These are phyloP conservation scores for Aethes cnicana DNA, from an alignment of 2,888 invertebrate species.

Conservation along the genomic window DNA sequence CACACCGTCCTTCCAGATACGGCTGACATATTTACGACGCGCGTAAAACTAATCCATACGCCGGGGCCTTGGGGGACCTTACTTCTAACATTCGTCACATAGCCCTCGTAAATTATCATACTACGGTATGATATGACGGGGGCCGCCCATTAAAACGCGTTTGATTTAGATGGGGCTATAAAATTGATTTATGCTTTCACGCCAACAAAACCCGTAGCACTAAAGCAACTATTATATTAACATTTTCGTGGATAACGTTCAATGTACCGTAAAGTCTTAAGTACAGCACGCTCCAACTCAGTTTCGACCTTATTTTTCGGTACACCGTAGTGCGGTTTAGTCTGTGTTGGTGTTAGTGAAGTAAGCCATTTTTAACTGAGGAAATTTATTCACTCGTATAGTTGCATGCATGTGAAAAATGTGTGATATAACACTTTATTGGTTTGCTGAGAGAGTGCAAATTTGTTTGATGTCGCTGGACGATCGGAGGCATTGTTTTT, in stretches of 20 bases:
- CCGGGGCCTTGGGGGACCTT: conserved; percentile 59
- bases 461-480: conserved; percentile 40
- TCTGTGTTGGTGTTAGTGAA: conserved; percentile 46
- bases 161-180: conserved; percentile 84
- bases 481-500: conserved; percentile 72
- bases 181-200: conserved; percentile 83
- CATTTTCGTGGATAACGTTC: conserved; percentile 82
- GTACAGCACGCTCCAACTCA: conserved; percentile 37
- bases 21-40: conserved; percentile 80
- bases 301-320: conserved; percentile 41
- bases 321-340: conserved; percentile 16
- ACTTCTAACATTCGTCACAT: conserved; percentile 84
- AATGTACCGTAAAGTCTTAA: conserved; percentile 64
- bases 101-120: conserved; percentile 83
- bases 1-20: conserved; percentile 68
- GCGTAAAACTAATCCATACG: conserved; percentile 78
- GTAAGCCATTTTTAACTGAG: conserved; percentile 75
- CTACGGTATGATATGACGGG: conserved; percentile 83
- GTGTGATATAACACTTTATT: conserved; percentile 52
- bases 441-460: conserved; percentile 39
- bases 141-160: conserved; percentile 83
- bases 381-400: conserved; percentile 75
- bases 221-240: conserved; percentile 83
- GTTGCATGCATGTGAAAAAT: conserved; percentile 63
- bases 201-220: conserved; percentile 82